Percentiles rank a stretch among this genome's conserved stretches.
phyloP scores from a whole-genome alignment of 1,140 invertebrate species.

The Ephestia elutella region DNA sequence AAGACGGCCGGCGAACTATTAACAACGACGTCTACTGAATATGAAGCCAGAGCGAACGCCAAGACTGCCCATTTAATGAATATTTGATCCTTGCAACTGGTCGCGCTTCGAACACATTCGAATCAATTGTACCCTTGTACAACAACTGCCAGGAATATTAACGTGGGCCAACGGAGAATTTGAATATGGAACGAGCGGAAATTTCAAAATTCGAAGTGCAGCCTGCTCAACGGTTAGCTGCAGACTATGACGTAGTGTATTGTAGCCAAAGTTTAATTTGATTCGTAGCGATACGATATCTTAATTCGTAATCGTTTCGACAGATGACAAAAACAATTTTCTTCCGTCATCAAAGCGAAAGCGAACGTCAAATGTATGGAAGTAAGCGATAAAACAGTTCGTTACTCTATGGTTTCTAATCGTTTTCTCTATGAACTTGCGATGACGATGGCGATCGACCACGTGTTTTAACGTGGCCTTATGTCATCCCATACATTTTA shows the following conservation, averaged over 20 bases:
- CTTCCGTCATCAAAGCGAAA: too few relatives aligned
- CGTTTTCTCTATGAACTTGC: too few relatives aligned
- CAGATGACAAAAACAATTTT: too few relatives aligned
- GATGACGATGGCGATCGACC: too few relatives aligned
- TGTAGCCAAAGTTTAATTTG: neutral
- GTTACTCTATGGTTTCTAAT: too few relatives aligned
- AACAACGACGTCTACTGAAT: conserved; percentile 60
- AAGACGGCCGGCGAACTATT: conserved; percentile 62
- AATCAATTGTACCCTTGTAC: conserved; percentile 44
- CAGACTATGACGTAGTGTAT: neutral
- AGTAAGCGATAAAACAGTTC: too few relatives aligned
- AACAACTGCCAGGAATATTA: conserved; percentile 11
- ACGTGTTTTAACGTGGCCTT: too few relatives aligned
- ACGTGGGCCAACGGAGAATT: conserved; percentile 4
- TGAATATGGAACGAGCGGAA: conserved; percentile 10
- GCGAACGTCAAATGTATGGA: too few relatives aligned
- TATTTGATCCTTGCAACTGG: conserved; percentile 60
- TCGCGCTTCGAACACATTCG: conserved; percentile 40
- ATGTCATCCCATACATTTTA: too few relatives aligned
- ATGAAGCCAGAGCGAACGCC: conserved; percentile 41
- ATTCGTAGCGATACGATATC: too few relatives aligned
- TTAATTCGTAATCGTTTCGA: too few relatives aligned
- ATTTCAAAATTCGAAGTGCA: conserved; percentile 4
- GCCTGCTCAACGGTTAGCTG: neutral
- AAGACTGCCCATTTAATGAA: conserved; percentile 59